Conservation (phyloP, 2,113 vertebrate species). For the Rhinoptilus africanus region DNA sequence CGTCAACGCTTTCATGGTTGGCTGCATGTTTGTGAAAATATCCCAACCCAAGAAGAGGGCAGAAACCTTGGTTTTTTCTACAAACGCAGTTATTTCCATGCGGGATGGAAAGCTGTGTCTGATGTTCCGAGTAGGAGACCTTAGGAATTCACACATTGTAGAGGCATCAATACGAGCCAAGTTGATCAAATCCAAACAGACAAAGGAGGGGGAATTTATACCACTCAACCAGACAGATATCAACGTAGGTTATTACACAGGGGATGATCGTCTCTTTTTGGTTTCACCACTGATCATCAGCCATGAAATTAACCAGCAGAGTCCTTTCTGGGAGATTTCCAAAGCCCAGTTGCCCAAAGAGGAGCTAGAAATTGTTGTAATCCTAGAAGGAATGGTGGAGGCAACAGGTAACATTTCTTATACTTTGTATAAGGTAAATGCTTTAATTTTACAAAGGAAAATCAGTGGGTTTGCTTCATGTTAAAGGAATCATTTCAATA, state of each 20-base stretch:
- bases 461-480: constrained; percentile 19
- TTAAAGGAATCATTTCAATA: constrained; percentile 29
- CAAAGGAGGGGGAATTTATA: constrained; percentile 98
- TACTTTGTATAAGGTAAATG: constrained; percentile 61
- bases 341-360: constrained; percentile 90
- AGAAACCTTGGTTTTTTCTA: constrained; percentile 98
- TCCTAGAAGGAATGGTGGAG: constrained; percentile 99
- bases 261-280: constrained; percentile 96
- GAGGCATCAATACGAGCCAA: constrained; percentile 98
- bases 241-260: constrained; percentile 96
- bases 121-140: constrained; percentile 98
- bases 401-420: constrained; percentile 88
- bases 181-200: constrained; percentile 98
- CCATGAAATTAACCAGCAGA: constrained; percentile 96
- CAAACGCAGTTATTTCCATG: constrained; percentile 95
- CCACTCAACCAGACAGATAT: constrained; percentile 98
- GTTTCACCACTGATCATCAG: constrained; percentile 98
- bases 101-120: constrained; percentile 94
- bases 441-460: constrained; percentile 59
- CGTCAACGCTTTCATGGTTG: constrained; percentile 99
- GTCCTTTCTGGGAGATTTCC: constrained; percentile 98
- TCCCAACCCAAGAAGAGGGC: constrained; percentile 99
- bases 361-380: constrained; percentile 97
- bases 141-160: constrained; percentile 98
- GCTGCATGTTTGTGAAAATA: constrained; percentile 99